Evolutionary conservation across 2,888 invertebrate genomes (phyloP).

Genomic region (Tetranychus truncatus): DNA sequence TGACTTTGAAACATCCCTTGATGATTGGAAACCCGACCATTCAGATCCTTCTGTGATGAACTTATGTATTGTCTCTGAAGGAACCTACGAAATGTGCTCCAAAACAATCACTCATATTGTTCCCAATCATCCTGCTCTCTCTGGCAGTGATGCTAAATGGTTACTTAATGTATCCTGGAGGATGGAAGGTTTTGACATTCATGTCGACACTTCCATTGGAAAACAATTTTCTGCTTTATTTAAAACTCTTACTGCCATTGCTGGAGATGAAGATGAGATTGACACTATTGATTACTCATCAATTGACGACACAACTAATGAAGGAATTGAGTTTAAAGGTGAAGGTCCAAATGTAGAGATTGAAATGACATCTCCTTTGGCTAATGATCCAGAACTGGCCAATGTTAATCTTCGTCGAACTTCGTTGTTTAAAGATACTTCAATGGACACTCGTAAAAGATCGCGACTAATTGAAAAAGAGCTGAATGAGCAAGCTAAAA

Average conservation of each 20-base stretch:
- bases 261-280: conserved; percentile 58
- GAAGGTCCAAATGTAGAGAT: not conserved
- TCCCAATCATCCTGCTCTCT: conserved; percentile 1
- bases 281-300: conserved; percentile 36
- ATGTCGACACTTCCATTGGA: conserved; percentile 84
- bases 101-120: conserved; percentile 53
- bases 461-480: conserved; percentile 86
- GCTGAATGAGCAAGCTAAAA: conserved; percentile 91
- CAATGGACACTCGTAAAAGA: conserved; percentile 39
- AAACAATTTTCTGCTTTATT: conserved; percentile 83
- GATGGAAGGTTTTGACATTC: conserved; percentile 97
- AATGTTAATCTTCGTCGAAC: not conserved
- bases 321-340: not conserved
- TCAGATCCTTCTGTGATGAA: conserved; percentile 61
- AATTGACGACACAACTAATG: not conserved
- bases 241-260: conserved; percentile 82
- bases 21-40: conserved; percentile 88
- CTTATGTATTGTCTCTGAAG: conserved; percentile 91
- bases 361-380: conserved; percentile 15
- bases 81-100: conserved; percentile 92
- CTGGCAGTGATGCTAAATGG: conserved; percentile 64
- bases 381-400: not conserved
- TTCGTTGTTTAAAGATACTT: conserved; percentile 29
- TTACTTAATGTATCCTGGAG: conserved; percentile 93
- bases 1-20: conserved; percentile 85